A percentile compares a stretch with the other conserved stretches of the same genome.
These are phyloP conservation scores for Nothobranchius furzeri DNA, from an alignment of 2,113 vertebrate species.

Conservation along the genomic window DNA sequence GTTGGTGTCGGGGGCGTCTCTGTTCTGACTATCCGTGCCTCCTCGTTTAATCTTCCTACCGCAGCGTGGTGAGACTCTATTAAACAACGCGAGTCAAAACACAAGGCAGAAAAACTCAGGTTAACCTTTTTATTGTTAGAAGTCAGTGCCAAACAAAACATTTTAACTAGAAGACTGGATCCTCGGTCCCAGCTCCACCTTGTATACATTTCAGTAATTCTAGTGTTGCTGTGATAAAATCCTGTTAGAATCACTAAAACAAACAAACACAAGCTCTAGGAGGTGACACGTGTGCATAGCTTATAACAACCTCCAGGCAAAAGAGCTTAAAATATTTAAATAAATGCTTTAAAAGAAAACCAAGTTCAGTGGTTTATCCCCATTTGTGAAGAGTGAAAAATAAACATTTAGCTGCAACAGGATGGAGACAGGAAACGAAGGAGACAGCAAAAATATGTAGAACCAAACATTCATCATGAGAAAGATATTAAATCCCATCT, in stretches of 20 bases:
- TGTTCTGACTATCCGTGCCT: no score
- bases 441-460: background rate
- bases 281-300: constrained; percentile 68
- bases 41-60: no score
- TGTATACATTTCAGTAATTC: constrained; percentile 35
- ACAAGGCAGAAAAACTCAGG: background rate
- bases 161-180: background rate
- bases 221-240: constrained; percentile 54
- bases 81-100: background rate
- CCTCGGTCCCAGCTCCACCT: background rate
- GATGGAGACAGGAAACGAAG: background rate
- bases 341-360: constrained; percentile 38
- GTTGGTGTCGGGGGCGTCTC: no score
- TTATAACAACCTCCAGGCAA: constrained; percentile 59
- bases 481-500: no score
- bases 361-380: constrained; percentile 67
- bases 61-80: no score
- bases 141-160: constrained; percentile 4
- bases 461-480: background rate
- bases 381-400: constrained; percentile 37
- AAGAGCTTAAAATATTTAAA: constrained; percentile 46
- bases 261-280: constrained; percentile 27
- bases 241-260: constrained; percentile 49
- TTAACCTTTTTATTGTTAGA: constrained; percentile 28
- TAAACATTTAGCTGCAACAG: constrained; percentile 11